Base-by-base conservation (phyloP, 1,140 invertebrate species). In the Eriosoma lanigerum region DNA sequence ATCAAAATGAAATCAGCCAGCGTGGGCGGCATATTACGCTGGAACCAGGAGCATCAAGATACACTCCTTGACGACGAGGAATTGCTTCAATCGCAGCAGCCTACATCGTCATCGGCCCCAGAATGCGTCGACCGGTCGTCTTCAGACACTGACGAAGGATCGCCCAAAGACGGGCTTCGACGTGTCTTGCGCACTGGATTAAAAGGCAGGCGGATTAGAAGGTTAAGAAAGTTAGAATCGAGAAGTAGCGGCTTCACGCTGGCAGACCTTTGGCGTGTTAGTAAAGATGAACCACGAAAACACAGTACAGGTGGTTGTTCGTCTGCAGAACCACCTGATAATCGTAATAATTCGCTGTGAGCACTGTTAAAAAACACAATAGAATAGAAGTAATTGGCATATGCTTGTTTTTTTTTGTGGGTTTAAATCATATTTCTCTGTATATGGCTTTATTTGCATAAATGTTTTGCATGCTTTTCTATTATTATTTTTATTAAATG, bases 1-100 rank as follows among this genome's bases (percentile, higher is more conserved):
- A 81, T 80, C 54, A 75, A 78, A 46, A 82, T 82, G 81, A 82
- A 82, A 24, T 81, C 81, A n/a, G 81, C 73, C 15, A 82, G 82
- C 21, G 46, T 80, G 15, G 81, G 75, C 3, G 68, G 75, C 6
- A 19, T 78, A 6, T 38, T 78, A 0, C 52, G 75, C 0, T 78
- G 75, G 75, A 78, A 78, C 38, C 75, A 78, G 13, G 75, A 78
- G 24, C 75, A 78, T 21, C 75, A 78, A 38, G 75, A 78, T 10
- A 78, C 75, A 15, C 15, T 78, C 8, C n/a, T 78, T 3, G 75
- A 78, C 9, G 75, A 78, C 21, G 75, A 78, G 3, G 75, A 62
- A 21, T 13, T 56, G 1, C 5, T 32, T 5, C 48, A 10, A 13
- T 54, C 26, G 9, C 48, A 13, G 6, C 12, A 12, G 32, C 38